Evolutionary conservation across 2,797 vertebrate species (phyloP), one percentile per base, ranked within the genome.

Genomic region (Enteromius thamalakanensis): DNA sequence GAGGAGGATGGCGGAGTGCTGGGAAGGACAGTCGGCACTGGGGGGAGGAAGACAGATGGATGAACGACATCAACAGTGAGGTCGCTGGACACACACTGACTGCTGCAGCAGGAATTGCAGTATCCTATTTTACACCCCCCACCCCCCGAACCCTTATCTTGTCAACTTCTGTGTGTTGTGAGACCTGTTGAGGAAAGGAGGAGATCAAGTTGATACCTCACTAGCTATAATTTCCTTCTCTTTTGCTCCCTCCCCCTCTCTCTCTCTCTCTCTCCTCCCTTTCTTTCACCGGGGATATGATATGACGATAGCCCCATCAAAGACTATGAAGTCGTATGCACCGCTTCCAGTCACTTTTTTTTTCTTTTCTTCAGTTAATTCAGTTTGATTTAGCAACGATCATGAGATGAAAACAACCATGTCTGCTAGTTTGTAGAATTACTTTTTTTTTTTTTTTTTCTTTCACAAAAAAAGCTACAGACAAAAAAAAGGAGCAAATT

Each of bases 361-460:
- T 81, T 84, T 45, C 51, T 60, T 60, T 60, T 82, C 87, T 86
- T 81, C 82, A 86, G 87, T 89, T 92, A 82, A 87, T 51, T 85
- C 84, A 37, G 82, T 87, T 86, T 88, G 88, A 90, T 86, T 93
- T 92, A 87, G 91, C 71, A 86, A 87, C 85, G 87, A 90, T 68
- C 74, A 83, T 53, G 79, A 68, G 86, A 90, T 81, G 58, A 45
- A 76, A 70, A 87, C 53, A 76, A 83, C 10, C 51, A 29, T 82
- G 84, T 84, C 87, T 93, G 82, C 87, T 90, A 86, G 87, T 93
- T 91, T 91, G 91, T 94, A 94, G 92, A 89, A 90, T 90, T 91
- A 89, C 91, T 58, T 77, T 88, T 89, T 87, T 87, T 83, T 71
- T 23, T 82, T 76, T 84, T 76, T 87, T 90, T 85, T 84, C 84